These are phyloP conservation scores for Drosophila greeni DNA, from an alignment of 2,888 invertebrate species.

Conservation along the genomic window DNA sequence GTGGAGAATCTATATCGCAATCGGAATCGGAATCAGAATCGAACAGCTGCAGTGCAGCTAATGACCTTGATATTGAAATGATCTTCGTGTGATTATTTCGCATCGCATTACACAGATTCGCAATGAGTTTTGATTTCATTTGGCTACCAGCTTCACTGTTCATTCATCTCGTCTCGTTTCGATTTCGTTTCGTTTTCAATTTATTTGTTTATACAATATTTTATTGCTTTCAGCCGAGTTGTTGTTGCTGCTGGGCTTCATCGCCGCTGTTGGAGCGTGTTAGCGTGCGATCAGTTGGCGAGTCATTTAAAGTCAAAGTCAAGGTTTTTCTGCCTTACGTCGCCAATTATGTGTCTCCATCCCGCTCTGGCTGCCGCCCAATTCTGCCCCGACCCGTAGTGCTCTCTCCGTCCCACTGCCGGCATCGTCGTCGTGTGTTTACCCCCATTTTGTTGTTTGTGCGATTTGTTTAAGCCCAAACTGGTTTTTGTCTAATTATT, in stretches of 20 bases:
- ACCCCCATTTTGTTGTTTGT: slow-evolving; percentile 51
- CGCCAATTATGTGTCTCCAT: slow-evolving; percentile 60
- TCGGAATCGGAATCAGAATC: background rate
- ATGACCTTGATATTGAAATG: slow-evolving; percentile 77
- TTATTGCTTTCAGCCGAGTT: slow-evolving; percentile 42
- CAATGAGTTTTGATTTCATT: slow-evolving; percentile 30
- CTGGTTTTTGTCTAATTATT: slow-evolving; percentile 70
- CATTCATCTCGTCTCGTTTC: slow-evolving; percentile 58
- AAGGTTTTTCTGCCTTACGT: slow-evolving; percentile 78
- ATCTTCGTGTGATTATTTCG: slow-evolving; percentile 54
- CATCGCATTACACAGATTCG: slow-evolving; percentile 27
- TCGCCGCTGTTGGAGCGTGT: slow-evolving; percentile 41
- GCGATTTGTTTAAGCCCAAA: slow-evolving; percentile 63
- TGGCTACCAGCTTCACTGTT: slow-evolving; percentile 37
- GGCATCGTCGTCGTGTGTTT: slow-evolving; percentile 35
- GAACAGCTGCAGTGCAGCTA: slow-evolving; percentile 58
- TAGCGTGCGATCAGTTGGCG: slow-evolving; percentile 52
- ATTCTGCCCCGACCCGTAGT: slow-evolving; percentile 15
- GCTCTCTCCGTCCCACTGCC: slow-evolving; percentile 24
- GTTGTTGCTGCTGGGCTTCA: slow-evolving; percentile 14
- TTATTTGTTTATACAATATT: slow-evolving; percentile 67
- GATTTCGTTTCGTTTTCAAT: slow-evolving; percentile 66
- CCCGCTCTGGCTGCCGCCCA: slow-evolving; percentile 27
- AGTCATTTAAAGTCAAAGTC: slow-evolving; percentile 80
- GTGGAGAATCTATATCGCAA: background rate